phyloP scores from a whole-genome alignment of 1,140 invertebrate species.

The Zaprionus camerounensis region DNA sequence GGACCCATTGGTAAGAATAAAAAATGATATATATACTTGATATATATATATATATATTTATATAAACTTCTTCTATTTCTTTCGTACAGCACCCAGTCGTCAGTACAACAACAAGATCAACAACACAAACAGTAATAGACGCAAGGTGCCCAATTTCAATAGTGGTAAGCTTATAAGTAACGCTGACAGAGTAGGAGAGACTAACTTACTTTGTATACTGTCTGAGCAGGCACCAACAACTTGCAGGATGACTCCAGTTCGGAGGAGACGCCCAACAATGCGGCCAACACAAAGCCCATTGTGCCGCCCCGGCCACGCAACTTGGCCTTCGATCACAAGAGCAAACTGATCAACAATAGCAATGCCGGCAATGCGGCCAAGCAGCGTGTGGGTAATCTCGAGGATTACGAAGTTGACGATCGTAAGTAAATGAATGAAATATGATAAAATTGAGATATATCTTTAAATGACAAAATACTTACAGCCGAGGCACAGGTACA shows the following conservation, averaged over 20 bases:
- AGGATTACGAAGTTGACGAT: conserved; percentile 70
- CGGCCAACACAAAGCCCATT: conserved; percentile 86
- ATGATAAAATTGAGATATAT: background rate
- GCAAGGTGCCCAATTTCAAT: conserved; percentile 87
- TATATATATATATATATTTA: background rate
- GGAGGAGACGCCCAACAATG: conserved; percentile 86
- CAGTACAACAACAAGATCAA: conserved; percentile 74
- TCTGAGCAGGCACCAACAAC: conserved; percentile 84
- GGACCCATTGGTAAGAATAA: conserved; percentile 70
- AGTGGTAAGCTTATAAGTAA: conserved; percentile 85
- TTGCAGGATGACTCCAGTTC: conserved; percentile 91
- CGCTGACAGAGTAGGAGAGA: background rate
- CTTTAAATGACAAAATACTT: background rate
- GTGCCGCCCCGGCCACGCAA: conserved; percentile 86
- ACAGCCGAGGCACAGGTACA: conserved; percentile 82
- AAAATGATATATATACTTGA: background rate
- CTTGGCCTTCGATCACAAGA: conserved; percentile 80
- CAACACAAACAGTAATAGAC: conserved; percentile 84
- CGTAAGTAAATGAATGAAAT: conserved; percentile 53
- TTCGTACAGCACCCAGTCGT: conserved; percentile 66
- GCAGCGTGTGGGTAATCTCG: conserved; percentile 45
- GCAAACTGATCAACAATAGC: conserved; percentile 62
- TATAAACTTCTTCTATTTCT: background rate
- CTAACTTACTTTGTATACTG: background rate
- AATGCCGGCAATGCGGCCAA: conserved; percentile 51